Evolutionary conservation across 1,140 invertebrate species (phyloP).

Genomic region (Alviniconcha marisindica): DNA sequence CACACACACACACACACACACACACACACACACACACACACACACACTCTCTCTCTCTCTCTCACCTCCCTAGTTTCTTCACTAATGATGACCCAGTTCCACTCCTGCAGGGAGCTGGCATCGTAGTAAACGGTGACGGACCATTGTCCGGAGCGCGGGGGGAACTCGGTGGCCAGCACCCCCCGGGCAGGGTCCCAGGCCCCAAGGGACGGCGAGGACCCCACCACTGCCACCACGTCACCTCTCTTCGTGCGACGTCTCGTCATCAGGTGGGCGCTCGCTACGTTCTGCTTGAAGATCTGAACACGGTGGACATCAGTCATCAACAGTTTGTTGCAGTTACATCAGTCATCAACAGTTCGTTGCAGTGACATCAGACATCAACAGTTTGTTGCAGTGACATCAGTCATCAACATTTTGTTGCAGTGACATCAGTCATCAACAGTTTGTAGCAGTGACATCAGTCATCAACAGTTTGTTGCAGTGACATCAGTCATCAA

Average conservation of each 20-base stretch:
- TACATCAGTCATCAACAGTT: no score
- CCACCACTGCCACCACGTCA: slow-evolving; percentile 33
- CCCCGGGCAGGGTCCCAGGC: slow-evolving; percentile 26
- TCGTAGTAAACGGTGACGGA: slow-evolving; percentile 27
- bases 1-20: neutral
- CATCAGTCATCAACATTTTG: no score
- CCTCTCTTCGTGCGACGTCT: neutral
- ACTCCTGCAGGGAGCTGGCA: slow-evolving; percentile 21
- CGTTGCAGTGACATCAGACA: no score
- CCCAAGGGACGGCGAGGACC: neutral
- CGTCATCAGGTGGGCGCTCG: slow-evolving; percentile 16
- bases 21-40: neutral
- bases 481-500: no score
- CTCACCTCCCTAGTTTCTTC: slow-evolving; percentile 18
- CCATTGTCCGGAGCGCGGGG: slow-evolving; percentile 23
- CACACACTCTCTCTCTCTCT: slow-evolving; percentile 9
- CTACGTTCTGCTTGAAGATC: slow-evolving; percentile 33
- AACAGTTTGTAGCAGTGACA: no score
- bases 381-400: no score
- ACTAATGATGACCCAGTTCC: slow-evolving; percentile 36
- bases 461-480: no score
- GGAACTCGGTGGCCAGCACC: slow-evolving; percentile 23
- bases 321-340: no score
- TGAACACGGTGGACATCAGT: neutral
- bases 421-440: no score